These are phyloP conservation scores for Acrobasis repandana DNA, from an alignment of 2,888 invertebrate species.

Conservation along the genomic window DNA sequence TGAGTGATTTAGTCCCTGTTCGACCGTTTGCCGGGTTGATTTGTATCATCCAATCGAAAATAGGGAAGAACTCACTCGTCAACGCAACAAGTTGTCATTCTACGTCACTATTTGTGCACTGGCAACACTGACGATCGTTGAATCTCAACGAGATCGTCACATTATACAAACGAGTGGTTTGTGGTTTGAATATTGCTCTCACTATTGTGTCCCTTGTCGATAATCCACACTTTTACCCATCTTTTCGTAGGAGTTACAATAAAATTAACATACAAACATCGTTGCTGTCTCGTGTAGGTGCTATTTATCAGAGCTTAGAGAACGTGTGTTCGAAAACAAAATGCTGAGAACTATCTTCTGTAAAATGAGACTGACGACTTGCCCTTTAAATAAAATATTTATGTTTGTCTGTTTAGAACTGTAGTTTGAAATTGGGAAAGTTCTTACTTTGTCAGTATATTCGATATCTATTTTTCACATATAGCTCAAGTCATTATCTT, in stretches of 20 bases:
- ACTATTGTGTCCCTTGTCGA: conserved; percentile 46
- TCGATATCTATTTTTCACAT: no score
- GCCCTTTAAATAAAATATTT: not conserved
- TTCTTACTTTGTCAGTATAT: no score
- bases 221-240: conserved; percentile 70
- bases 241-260: conserved; percentile 64
- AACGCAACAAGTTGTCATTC: conserved; percentile 38
- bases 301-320: conserved; percentile 37
- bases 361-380: not conserved
- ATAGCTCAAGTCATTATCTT: no score
- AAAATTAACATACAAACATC: conserved; percentile 72
- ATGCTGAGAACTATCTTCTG: not conserved
- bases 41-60: no score
- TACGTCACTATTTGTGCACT: conserved; percentile 24
- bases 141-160: conserved; percentile 51
- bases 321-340: conserved; percentile 29
- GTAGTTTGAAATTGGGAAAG: no score
- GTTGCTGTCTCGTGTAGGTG: conserved; percentile 44
- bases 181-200: conserved; percentile 52
- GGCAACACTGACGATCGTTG: conserved; percentile 33
- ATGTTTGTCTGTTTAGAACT: no score
- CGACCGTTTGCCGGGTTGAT: no score
- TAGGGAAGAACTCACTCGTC: not conserved
- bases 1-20: no score
- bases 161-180: conserved; percentile 69